Percentiles rank a stretch among this genome's conserved stretches.
phyloP scores from a whole-genome alignment of 2,797 vertebrate species.

The Platalea minor region DNA sequence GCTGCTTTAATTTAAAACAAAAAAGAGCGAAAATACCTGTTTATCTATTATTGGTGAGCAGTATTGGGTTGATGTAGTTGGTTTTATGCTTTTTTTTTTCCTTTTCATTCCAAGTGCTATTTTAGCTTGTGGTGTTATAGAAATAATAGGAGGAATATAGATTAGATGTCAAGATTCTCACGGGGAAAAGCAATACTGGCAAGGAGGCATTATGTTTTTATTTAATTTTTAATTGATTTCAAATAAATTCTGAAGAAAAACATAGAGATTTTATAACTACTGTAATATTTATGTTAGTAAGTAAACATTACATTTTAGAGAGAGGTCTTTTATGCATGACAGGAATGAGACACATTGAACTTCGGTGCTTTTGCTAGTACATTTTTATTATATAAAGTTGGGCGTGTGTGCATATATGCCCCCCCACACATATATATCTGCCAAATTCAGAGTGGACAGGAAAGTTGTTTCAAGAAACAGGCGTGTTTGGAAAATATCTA shows the following conservation, averaged over 20 bases:
- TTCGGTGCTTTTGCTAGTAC: background rate
- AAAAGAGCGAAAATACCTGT: background rate
- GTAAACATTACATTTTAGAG: background rate
- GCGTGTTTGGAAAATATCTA: background rate
- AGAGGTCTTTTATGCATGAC: background rate
- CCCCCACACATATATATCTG: background rate
- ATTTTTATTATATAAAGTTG: background rate
- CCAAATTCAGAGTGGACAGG: background rate
- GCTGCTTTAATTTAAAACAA: background rate
- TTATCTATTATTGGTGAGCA: background rate
- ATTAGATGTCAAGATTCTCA: background rate
- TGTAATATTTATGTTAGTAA: background rate
- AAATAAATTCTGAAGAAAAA: background rate
- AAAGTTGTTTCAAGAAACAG: background rate
- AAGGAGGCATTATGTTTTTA: background rate
- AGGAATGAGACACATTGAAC: background rate
- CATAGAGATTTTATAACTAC: background rate
- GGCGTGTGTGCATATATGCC: background rate
- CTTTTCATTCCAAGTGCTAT: background rate
- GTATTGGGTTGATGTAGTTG: background rate
- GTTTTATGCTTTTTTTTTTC: background rate
- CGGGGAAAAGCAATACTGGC: background rate
- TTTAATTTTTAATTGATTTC: background rate
- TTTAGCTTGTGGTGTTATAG: background rate
- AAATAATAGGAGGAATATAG: background rate